Base-by-base conservation (phyloP, 2,113 vertebrate species). In the Albula glossodonta region DNA sequence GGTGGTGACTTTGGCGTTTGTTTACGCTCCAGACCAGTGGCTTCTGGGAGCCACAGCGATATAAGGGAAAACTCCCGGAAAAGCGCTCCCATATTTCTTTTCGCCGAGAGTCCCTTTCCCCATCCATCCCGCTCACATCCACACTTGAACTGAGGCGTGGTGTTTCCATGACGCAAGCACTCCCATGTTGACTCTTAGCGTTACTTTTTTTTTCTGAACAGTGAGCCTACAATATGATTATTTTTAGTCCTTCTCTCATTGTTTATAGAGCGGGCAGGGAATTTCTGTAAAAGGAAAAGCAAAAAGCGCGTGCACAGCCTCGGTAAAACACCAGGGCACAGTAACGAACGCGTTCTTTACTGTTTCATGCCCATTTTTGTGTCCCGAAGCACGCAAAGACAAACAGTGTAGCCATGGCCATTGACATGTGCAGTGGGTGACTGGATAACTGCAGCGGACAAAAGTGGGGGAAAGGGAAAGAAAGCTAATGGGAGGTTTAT, bases 151-250 rank as follows among this genome's bases (percentile, higher is more conserved):
- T 52, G 87, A 49, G 86, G 53, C 87, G 85, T 90, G 89, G 79
- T 87, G 89, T 93, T 93, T 93, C 92, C 88, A 92, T 92, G 92
- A 93, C 88, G 91, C 90, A 88, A 87, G 70, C 52, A 77, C 56
- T 74, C n/a, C 70, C 19, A 48, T 79, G 78, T 78, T 78, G 66
- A 84, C 74, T 84, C 63, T 52, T 51, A 63, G 81, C 9, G 5
- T 48, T 5, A 52, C n/a, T 22, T 13, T 48, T 83, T 66, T 48
- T 70, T 70, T 31, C 48, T 48, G 70, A 74, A 2, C 70, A 74
- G 70, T 25, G 70, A 74, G 70, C n/a, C 70, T 7, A 74, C 70
- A 74, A 74, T 81, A 79, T 17, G 84, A 74, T 74, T 86, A 88
- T 88, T 91, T 87, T 89, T 87, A 89, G 88, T 80, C 50, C 9